Conservation (phyloP, 2,888 invertebrate species). For the Campoplex capitator region DNA sequence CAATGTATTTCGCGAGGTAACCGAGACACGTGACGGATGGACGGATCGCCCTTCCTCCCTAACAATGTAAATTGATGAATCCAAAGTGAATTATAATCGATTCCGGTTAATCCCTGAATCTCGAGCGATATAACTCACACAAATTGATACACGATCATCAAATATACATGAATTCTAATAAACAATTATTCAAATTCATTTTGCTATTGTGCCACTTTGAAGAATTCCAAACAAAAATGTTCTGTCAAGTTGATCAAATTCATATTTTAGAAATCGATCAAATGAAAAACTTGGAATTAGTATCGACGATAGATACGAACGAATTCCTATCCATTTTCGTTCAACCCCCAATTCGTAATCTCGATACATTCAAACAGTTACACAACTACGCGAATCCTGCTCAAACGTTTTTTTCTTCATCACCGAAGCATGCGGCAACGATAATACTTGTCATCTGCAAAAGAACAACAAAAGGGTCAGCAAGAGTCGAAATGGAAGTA, state of each 20-base stretch:
- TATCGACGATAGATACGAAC: background rate
- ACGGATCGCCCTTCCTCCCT: constrained; percentile 39
- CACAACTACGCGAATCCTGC: constrained; percentile 1
- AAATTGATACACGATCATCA: constrained; percentile 2
- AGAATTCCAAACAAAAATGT: background rate
- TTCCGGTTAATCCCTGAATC: constrained; percentile 45
- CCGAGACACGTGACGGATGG: constrained; percentile 28
- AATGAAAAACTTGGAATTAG: background rate
- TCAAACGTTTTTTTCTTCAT: background rate
- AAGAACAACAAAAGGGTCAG: constrained; percentile 24
- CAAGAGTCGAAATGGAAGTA: constrained; percentile 11
- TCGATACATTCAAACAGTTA: background rate
- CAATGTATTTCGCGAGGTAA: background rate
- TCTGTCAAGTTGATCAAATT: background rate
- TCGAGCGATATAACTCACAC: constrained; percentile 17
- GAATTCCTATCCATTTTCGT: background rate
- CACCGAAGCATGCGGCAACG: background rate
- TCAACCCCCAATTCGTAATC: background rate
- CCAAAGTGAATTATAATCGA: constrained; percentile 62
- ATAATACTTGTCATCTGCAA: constrained; percentile 34
- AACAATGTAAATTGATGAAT: constrained; percentile 61
- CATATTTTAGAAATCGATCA: background rate
- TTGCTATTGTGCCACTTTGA: background rate
- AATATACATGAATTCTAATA: constrained; percentile 12
- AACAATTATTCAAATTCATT: background rate